Percentiles rank a stretch among this genome's conserved stretches.
phyloP scores from a whole-genome alignment of 2,888 invertebrate species.

The Microchrysa polita region DNA sequence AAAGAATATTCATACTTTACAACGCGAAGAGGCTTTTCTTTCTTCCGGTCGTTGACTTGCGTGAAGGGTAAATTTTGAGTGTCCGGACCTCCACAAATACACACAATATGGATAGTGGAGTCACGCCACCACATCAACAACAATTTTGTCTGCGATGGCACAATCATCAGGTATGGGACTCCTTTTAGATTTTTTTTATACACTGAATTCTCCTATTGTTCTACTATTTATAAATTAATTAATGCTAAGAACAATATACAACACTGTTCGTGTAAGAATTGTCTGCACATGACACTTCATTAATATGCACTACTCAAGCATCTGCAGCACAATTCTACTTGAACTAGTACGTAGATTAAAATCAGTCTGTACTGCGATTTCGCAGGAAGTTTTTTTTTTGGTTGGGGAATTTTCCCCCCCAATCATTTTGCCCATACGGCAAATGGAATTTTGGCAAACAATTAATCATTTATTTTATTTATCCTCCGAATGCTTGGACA shows the following conservation, averaged over 20 bases:
- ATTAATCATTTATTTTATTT: conserved; percentile 46
- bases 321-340: conserved; percentile 5
- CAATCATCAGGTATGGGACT: conserved; percentile 73
- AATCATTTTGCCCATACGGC: conserved; percentile 26
- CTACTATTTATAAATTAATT: conserved; percentile 37
- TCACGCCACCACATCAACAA: conserved; percentile 70
- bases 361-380: not conserved
- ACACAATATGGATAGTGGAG: conserved; percentile 47
- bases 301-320: not conserved
- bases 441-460: conserved; percentile 50
- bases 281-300: not conserved
- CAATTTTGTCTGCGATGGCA: conserved; percentile 89
- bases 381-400: conserved; percentile 39
- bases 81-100: not conserved
- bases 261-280: not conserved
- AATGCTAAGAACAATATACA: not conserved
- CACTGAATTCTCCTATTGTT: conserved; percentile 25
- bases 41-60: not conserved
- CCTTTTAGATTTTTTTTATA: conserved; percentile 12
- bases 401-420: conserved; percentile 28
- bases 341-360: not conserved
- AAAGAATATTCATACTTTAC: not conserved
- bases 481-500: not conserved
- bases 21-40: not conserved
- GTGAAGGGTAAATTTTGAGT: not conserved